Evolutionary conservation across 2,797 vertebrate species (phyloP).

Genomic region (Chrosomus eos): DNA sequence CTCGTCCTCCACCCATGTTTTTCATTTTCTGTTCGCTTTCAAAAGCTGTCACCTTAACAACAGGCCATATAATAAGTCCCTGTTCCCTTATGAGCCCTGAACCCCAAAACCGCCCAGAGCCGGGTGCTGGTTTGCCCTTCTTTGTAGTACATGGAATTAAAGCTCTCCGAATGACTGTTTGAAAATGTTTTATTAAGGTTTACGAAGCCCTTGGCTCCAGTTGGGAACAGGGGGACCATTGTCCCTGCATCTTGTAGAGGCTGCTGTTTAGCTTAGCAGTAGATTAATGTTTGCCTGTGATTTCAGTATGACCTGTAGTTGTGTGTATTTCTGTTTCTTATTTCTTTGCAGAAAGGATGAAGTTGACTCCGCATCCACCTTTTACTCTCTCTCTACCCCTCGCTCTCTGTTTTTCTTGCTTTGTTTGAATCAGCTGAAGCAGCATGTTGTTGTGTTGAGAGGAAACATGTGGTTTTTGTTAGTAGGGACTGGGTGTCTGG

Average conservation of each 20-base stretch:
- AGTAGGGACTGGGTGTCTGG: conserved; percentile 82
- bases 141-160: conserved; percentile 69
- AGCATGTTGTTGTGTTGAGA: conserved; percentile 70
- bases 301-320: conserved; percentile 69
- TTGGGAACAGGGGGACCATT: conserved; percentile 80
- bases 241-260: conserved; percentile 74
- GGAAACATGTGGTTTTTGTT: conserved; percentile 83
- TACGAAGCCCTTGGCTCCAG: conserved; percentile 71
- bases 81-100: conserved; percentile 58
- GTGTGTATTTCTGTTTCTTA: conserved; percentile 23
- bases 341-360: background rate
- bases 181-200: conserved; percentile 80
- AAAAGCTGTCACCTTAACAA: conserved; percentile 78
- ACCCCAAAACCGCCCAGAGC: conserved; percentile 55
- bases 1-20: conserved; percentile 61
- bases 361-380: conserved; percentile 53
- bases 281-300: conserved; percentile 70
- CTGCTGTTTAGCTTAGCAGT: conserved; percentile 79
- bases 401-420: conserved; percentile 53
- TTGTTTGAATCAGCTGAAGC: conserved; percentile 74
- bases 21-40: conserved; percentile 68
- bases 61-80: conserved; percentile 56
- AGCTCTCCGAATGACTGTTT: conserved; percentile 72
- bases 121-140: conserved; percentile 65
- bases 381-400: conserved; percentile 37